Base-by-base conservation (phyloP, 2,797 vertebrate genomes). In the Pangasius sanitwongsei region DNA sequence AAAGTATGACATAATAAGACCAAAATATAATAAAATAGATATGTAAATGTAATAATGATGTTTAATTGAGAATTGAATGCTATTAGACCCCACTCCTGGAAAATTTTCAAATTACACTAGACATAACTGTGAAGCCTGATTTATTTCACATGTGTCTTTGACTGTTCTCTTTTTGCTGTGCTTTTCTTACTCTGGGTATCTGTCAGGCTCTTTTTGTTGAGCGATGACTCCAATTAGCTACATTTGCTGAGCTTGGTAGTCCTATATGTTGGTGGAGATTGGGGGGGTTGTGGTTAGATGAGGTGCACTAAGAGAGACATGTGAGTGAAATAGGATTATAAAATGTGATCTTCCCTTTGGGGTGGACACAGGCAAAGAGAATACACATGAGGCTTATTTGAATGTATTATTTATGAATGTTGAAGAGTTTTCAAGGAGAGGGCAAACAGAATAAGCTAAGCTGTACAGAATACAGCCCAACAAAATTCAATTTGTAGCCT, bases 351-450 rank as follows among this genome's bases (percentile, higher is more conserved):
- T 83, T 82, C 20, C 37, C 12, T 82, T 84, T 87, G 25, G 74
- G 83, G 41, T 63, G 65, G 48, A 83, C 70, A 83, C 13, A 69
- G 55, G 28, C 44, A 67, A 81, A 82, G 83, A 44, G 28, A 87
- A 92, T 87, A 78, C 61, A 65, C 63, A 37, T 16, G 53, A 57
- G n/a, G 67, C 82, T 87, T 63, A 72, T 65, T 4, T 86, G 4
- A 80, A 74, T 92, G 85, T 61, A 83, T 90, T 89, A 90, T 89
- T 89, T 69, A 89, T 89, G 63, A 87, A 61, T 89, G 85, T 59
- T 87, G 41, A 72, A 87, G 74, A 69, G 18, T 89, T 89, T 89
- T 82, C 67, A 89, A 88, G 90, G 82, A 89, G 87, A 89, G 41
- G 80, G 70, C 83, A 82, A 87, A 85, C 25, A 4, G 15, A 89